phyloP scores from a whole-genome alignment of 2,888 invertebrate species.

The Meteorus colon region DNA sequence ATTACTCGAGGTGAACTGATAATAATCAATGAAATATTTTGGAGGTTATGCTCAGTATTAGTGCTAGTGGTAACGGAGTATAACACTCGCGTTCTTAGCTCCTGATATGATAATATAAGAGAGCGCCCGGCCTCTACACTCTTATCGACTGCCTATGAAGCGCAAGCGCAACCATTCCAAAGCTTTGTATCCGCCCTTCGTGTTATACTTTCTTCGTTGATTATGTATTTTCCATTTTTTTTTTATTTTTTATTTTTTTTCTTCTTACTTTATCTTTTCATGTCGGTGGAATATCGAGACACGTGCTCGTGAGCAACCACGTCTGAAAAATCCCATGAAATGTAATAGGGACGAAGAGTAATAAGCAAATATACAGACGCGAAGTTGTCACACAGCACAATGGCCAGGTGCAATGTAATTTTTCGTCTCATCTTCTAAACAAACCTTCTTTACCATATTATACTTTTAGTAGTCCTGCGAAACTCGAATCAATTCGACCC shows the following conservation, averaged over 20 bases:
- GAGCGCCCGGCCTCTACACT: slow-evolving; percentile 45
- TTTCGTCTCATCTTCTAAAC: background rate
- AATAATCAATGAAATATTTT: slow-evolving; percentile 54
- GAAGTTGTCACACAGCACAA: background rate
- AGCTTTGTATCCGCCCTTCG: background rate
- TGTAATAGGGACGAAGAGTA: background rate
- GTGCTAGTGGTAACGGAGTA: background rate
- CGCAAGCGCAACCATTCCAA: slow-evolving; percentile 39
- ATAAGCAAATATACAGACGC: background rate
- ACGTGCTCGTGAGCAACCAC: too few species aligned
- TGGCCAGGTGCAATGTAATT: background rate
- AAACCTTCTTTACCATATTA: background rate
- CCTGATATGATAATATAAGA: background rate
- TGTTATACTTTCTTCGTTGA: slow-evolving; percentile 20
- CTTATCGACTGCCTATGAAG: slow-evolving; percentile 33
- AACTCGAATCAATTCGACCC: background rate
- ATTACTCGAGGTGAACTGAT: background rate
- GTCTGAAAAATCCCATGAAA: slow-evolving; percentile 12
- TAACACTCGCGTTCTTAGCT: background rate
- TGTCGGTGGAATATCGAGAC: slow-evolving; percentile 15
- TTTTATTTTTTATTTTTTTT: background rate
- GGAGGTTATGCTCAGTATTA: slow-evolving; percentile 56
- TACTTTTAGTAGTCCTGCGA: background rate
- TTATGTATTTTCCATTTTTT: background rate
- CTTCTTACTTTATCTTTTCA: slow-evolving; percentile 15